Conservation (phyloP, 2,888 invertebrate species). For the Agrypnus murinus region DNA sequence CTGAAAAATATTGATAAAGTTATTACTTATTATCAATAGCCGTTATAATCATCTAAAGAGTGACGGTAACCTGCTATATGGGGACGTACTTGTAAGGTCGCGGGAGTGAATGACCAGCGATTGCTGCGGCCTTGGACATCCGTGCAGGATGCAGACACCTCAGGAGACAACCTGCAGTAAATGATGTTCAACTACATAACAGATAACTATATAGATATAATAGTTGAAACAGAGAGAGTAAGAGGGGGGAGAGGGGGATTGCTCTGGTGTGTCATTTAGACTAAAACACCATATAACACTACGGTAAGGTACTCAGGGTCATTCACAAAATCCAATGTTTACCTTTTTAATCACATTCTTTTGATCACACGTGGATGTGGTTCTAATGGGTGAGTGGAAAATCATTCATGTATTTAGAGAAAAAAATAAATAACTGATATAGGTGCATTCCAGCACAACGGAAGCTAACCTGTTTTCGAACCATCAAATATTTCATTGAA, state of each 20-base stretch:
- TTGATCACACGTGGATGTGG: neutral
- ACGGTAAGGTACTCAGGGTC: neutral
- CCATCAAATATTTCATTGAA: too few species aligned
- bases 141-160: slow-evolving; percentile 55
- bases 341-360: neutral
- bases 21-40: slow-evolving; percentile 34
- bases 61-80: slow-evolving; percentile 49
- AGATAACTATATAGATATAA: too few species aligned
- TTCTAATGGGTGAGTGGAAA: too few species aligned
- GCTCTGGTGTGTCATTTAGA: slow-evolving; percentile 3
- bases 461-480: too few species aligned
- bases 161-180: slow-evolving; percentile 48
- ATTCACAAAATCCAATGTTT: neutral
- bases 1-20: slow-evolving; percentile 4
- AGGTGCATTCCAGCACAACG: too few species aligned
- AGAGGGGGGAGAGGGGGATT: slow-evolving; percentile 1
- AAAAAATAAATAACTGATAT: too few species aligned
- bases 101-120: slow-evolving; percentile 65
- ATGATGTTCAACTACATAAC: too few species aligned
- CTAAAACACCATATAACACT: too few species aligned
- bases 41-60: slow-evolving; percentile 45
- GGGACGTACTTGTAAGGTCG: slow-evolving; percentile 67
- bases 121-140: slow-evolving; percentile 62
- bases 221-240: too few species aligned
- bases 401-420: too few species aligned